Evolutionary conservation across 1,140 invertebrate genomes (phyloP).

Genomic region (Euwallacea fornicatus): DNA sequence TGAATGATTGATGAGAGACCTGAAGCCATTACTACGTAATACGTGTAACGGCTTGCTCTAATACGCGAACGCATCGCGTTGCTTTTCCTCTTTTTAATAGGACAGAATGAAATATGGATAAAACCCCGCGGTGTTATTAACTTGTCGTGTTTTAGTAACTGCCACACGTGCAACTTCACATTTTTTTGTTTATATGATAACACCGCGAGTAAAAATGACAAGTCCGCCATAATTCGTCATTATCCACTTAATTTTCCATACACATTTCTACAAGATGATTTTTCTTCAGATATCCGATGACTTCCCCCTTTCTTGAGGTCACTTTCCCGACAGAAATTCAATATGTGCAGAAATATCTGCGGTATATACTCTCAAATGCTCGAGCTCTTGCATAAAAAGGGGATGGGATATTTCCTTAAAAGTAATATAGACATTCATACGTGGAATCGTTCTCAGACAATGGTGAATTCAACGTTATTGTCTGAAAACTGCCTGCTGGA

Average conservation of each 20-base stretch:
- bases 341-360: slow-evolving; percentile 5
- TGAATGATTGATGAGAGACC: slow-evolving; percentile 19
- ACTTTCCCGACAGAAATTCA: not conserved
- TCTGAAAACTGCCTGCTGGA: slow-evolving; percentile 22
- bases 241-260: too few species aligned
- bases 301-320: too few species aligned
- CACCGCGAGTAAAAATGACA: too few species aligned
- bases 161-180: not conserved
- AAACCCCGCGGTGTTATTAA: slow-evolving; percentile 8
- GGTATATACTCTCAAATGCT: slow-evolving; percentile 3
- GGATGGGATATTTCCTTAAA: slow-evolving; percentile 19
- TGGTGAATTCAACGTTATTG: slow-evolving; percentile 18
- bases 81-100: slow-evolving; percentile 16
- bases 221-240: too few species aligned
- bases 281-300: too few species aligned
- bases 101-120: slow-evolving; percentile 15
- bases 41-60: slow-evolving; percentile 20
- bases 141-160: slow-evolving; percentile 2
- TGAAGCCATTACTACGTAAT: slow-evolving; percentile 14
- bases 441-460: slow-evolving; percentile 22
- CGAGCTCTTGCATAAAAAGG: slow-evolving; percentile 9
- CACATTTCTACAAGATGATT: too few species aligned
- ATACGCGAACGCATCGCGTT: slow-evolving; percentile 13
- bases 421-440: slow-evolving; percentile 34
- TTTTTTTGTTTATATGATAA: too few species aligned